Percentiles rank a stretch among this genome's conserved stretches.
phyloP scores from a whole-genome alignment of 2,113 vertebrate genomes.

The Dinomys branickii region DNA sequence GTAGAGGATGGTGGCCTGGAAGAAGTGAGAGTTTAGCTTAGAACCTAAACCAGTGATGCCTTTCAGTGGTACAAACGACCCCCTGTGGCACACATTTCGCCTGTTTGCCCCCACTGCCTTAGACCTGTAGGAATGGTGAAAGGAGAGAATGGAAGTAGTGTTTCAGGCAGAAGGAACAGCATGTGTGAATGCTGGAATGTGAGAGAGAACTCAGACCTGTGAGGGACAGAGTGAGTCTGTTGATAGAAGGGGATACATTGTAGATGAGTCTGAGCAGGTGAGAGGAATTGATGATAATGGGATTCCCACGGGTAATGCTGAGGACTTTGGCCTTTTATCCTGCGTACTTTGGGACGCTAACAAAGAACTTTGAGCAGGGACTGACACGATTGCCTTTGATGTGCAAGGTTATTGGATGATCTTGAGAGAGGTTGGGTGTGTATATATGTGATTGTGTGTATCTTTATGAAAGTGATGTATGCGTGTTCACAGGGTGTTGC shows the following conservation, averaged over 20 bases:
- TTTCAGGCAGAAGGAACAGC: not conserved
- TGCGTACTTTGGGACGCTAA: slow-evolving; percentile 5
- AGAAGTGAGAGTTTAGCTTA: not conserved
- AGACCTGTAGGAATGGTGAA: not conserved
- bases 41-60: not conserved
- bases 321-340: slow-evolving; percentile 51
- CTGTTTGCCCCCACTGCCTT: not conserved
- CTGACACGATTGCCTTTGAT: not conserved
- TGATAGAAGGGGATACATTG: not conserved
- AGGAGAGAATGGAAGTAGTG: not conserved
- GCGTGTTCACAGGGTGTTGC: slow-evolving; percentile 1
- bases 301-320: not conserved
- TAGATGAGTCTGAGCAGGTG: not conserved
- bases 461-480: not conserved
- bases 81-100: not conserved
- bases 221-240: not conserved
- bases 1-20: not conserved
- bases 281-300: not conserved
- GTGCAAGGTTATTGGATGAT: slow-evolving; percentile 30
- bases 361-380: slow-evolving; percentile 30
- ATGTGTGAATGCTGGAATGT: not conserved
- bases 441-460: slow-evolving; percentile 16
- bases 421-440: slow-evolving; percentile 40
- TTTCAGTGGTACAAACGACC: not conserved
- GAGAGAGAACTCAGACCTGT: not conserved